Evolutionary conservation across 2,797 vertebrate genomes (phyloP), one percentile per base, ranked within the genome.

Genomic region (Acomys russatus): DNA sequence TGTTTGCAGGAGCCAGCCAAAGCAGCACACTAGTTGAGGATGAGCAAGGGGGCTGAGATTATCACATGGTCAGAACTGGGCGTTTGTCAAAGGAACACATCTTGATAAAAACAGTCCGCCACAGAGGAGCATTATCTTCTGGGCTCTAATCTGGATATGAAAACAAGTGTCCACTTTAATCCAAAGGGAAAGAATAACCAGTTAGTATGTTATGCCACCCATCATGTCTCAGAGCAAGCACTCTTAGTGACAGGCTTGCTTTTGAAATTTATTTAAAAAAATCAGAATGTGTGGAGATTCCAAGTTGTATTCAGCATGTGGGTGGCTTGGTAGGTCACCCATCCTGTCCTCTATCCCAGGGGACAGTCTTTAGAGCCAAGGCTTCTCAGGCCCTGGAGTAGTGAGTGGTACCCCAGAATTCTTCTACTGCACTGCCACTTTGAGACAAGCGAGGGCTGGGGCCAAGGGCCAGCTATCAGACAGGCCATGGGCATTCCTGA

Each of bases 401-500:
- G 44, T 15, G 1, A 30, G 61, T 14, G 6, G 64, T 49, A 51
- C 22, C 56, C 54, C 44, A 4, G 33, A 86, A 56, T 18, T 44
- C 54, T 78, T 17, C 59, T 4, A 0, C 33, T n/a, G 3, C 63
- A 28, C 51, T 49, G 1, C 30, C 6, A 6, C 25, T 76, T 77
- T 63, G 71, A 92, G 33, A 33, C 8, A 3, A 33, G 20, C 8
- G 30, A 63, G n/a, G 23, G 5, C 30, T 0, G 4, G 30, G 35
- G 15, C 9, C 17, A 9, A 44, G 33, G 38, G 49, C 15, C 44
- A 18, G 7, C 38, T 18, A 14, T 20, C n/a, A 23, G 73, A 51
- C 23, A 30, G 44, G 9, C 23, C 49, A 0, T 0, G 20, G 66
- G 38, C 9, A 0, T 9, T 68, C 33, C 23, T 38, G 3, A 0